These are phyloP conservation scores for Tenualosa thibaudeaui DNA, from an alignment of 2,797 vertebrate species.

Conservation along the genomic window DNA sequence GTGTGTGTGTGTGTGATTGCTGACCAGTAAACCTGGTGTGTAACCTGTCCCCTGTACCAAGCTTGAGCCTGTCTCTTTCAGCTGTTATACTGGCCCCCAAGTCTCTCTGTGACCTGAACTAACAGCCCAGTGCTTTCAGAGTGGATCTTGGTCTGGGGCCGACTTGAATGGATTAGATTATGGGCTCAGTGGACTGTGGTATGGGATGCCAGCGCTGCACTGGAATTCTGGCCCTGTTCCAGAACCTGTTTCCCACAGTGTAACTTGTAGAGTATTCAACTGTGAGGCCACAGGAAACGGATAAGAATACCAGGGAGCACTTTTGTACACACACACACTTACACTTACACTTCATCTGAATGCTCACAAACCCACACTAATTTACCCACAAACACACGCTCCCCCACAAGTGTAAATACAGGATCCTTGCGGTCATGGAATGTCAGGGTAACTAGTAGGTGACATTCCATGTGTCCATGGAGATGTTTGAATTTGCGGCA, in stretches of 20 bases:
- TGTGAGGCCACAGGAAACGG: neutral
- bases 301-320: neutral
- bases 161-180: neutral
- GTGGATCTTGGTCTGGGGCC: neutral
- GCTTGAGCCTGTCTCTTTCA: neutral
- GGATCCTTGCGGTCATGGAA: conserved; percentile 29
- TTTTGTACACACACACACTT: neutral
- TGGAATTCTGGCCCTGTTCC: neutral
- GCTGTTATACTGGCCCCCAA: neutral
- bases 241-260: neutral
- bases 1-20: neutral
- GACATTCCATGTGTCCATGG: conserved; percentile 53
- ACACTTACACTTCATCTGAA: neutral
- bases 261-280: neutral
- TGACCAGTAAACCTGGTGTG: neutral
- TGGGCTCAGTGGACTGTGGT: conserved; percentile 7
- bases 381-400: neutral
- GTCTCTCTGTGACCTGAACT: neutral
- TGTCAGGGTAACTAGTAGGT: conserved; percentile 37
- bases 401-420: neutral
- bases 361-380: neutral
- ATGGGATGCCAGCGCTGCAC: neutral
- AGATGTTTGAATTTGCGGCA: conserved; percentile 40
- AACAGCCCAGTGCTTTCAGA: neutral
- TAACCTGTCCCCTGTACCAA: neutral